Percentiles rank a stretch among this genome's conserved stretches.
Evolutionary conservation across 2,113 vertebrate genomes (phyloP).

Genomic region (Murina feae): DNA sequence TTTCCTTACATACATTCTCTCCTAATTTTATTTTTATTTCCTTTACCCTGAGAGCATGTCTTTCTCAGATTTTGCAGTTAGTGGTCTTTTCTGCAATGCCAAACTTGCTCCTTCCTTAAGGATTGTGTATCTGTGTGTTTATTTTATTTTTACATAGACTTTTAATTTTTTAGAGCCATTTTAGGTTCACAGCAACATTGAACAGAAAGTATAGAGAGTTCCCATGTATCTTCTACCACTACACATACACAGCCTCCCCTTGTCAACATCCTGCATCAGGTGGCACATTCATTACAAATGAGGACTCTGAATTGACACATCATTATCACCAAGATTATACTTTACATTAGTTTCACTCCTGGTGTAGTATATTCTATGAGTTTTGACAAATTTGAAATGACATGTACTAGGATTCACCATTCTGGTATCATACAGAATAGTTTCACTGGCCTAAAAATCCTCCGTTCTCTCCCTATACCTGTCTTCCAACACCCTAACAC

Average conservation of each 20-base stretch:
- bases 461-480: background rate
- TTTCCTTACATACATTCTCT: background rate
- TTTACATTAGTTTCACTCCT: background rate
- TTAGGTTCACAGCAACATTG: background rate
- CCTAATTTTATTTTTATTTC: background rate
- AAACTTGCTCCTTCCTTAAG: background rate
- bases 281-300: background rate
- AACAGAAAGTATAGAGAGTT: background rate
- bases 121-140: background rate
- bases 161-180: background rate
- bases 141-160: background rate
- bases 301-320: background rate
- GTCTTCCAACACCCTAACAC: background rate
- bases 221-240: background rate
- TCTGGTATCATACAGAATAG: background rate
- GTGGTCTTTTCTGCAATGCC: background rate
- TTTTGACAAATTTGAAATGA: background rate
- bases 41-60: background rate
- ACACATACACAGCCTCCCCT: background rate
- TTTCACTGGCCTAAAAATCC: background rate
- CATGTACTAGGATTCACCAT: background rate
- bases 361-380: background rate
- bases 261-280: background rate
- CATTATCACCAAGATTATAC: background rate
- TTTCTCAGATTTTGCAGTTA: background rate